Evolutionary conservation across 2,888 invertebrate species (phyloP), one percentile per base, ranked within the genome.

Genomic region (Doris montereyensis): DNA sequence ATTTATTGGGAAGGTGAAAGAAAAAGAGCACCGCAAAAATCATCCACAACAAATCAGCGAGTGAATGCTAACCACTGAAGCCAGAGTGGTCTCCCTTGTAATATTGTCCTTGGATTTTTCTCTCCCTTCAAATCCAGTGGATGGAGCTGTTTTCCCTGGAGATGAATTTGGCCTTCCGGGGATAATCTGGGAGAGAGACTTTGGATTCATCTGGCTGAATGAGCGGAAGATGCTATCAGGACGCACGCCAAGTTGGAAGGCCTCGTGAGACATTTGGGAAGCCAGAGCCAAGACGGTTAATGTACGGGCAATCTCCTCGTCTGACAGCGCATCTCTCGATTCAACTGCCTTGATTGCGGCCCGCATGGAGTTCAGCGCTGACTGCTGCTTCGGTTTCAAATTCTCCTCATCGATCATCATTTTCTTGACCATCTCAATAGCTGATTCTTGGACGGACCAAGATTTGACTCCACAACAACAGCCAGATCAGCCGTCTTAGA

Each of bases 181-280:
- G n/a, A 30, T 67, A 34, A 80, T 71, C 26, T 80, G 32, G 2
- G 68, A 77, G 72, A 80, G 34, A 3, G 67, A 26, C 34, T 65
- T 17, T 13, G 76, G 35, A 41, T 70, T 77, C 67, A 80, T 65
- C 21, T 57, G 60, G n/a, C 80, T 70, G 35, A 87, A 85, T 32
- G 85, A 82, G 10, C 85, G 81, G 80, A 88, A 87, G 30, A 88
- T 75, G 32, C 83, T 84, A 72, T 85, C 84, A 26, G 87, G 87
- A 21, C 85, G 52, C 4, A 87, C 79, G 10, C 87, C 87, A 10
- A 87, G 83, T 35, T 85, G 83, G 1, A 84, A 81, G 0, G 87
- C 85, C 73, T 88, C 88, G 28, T 84, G 81, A 0, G 86, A 84
- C n/a, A 88, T 80, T 83, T 88, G 87, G 62, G 86, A 85, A 1